phyloP scores from a whole-genome alignment of 2,797 vertebrate species.

The Coranthus polyacanthus region DNA sequence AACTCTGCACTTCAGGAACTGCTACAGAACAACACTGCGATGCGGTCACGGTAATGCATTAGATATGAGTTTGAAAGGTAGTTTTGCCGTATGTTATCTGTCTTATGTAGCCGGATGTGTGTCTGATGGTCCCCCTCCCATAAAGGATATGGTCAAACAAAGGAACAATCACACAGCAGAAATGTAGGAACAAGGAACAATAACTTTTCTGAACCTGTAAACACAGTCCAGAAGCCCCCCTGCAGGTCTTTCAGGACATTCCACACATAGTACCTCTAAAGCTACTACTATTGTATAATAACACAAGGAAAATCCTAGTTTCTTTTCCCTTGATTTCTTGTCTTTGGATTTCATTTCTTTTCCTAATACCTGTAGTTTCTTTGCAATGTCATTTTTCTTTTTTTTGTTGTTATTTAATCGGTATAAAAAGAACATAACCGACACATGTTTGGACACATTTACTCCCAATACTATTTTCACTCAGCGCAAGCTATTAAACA shows the following conservation, averaged over 20 bases:
- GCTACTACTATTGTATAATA: conserved; percentile 2
- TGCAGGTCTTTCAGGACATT: conserved; percentile 66
- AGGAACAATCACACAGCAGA: conserved; percentile 74
- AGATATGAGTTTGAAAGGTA: conserved; percentile 6
- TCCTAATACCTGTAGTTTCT: too few relatives aligned
- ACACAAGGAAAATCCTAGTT: background rate
- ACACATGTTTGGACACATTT: too few relatives aligned
- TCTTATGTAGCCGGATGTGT: conserved; percentile 56
- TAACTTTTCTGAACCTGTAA: conserved; percentile 59
- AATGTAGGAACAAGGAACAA: conserved; percentile 65
- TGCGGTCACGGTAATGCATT: background rate
- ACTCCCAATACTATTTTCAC: background rate
- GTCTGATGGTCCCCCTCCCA: conserved; percentile 59
- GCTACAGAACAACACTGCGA: too few relatives aligned
- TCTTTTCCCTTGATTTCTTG: conserved; percentile 8
- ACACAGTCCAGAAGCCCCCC: conserved; percentile 61
- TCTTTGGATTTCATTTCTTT: background rate
- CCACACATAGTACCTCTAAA: conserved; percentile 38
- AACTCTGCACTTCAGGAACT: too few relatives aligned
- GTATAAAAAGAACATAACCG: too few relatives aligned
- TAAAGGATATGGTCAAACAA: conserved; percentile 81
- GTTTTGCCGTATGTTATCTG: conserved; percentile 53
- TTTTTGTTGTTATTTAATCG: background rate
- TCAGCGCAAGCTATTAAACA: background rate
- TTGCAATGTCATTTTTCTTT: background rate